Evolutionary conservation across 2,113 vertebrate species (phyloP), one percentile per base, ranked within the genome.

Genomic region (Sialia sialis): DNA sequence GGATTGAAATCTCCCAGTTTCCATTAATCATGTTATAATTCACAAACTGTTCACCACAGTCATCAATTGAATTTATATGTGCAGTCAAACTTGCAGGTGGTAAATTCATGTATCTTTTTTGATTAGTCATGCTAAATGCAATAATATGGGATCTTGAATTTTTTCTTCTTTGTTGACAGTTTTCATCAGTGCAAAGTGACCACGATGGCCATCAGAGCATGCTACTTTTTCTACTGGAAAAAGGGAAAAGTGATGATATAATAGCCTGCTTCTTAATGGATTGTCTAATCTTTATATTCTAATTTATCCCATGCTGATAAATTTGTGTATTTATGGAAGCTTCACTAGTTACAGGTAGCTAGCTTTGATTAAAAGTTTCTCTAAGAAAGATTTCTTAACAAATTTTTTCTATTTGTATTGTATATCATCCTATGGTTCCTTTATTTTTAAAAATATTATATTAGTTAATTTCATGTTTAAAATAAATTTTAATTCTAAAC

Each of bases 21-120:
- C 75, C 56, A 95, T 96, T 92, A 87, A 81, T 96, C 94, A 88
- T 49, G 1, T 7, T 78, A 60, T 83, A 95, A 95, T 88, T 94
- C 87, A 70, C 38, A 75, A 78, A 69, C 38, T 11, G 34, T 52
- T 95, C 74, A 87, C 52, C 44, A 69, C 29, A 81, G 56, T 60
- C 64, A 66, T 95, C 82, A 87, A 44, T 94, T 4, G 88, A 85
- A 79, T 64, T 39, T 82, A 43, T 16, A 59, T 41, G 12, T n/a
- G 9, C 49, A 60, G 16, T 34, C 30, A 4, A 94, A 72, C 95
- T 95, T 95, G 54, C 7, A 72, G 73, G 76, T 38, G 19, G 39
- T 76, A 74, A 82, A 87, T 93, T 78, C 14, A 30, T 34, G 51
- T 39, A 20, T 49, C 16, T 91, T 79, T 44, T 89, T 93, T 84